Conservation (phyloP, 2,797 vertebrate genomes). For the Macrochelys suwanniensis region DNA sequence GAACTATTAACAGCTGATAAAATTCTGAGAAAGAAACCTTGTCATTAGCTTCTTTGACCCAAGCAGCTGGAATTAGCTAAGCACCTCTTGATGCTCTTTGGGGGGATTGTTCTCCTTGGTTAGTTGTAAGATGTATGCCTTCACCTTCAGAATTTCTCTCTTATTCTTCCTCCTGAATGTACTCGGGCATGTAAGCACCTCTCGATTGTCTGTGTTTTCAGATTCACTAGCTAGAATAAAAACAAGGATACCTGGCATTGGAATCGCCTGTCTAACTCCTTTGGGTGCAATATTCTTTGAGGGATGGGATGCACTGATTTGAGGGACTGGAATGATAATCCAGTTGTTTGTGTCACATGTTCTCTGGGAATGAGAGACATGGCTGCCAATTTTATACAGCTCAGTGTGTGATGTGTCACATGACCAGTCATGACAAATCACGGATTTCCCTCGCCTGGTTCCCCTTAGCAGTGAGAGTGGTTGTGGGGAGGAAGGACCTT, state of each 20-base stretch:
- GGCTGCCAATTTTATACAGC: not conserved
- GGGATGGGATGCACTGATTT: not conserved
- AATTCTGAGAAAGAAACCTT: not conserved
- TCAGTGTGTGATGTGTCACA: not conserved
- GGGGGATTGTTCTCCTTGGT: not conserved
- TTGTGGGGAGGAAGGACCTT: not conserved
- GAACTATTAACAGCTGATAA: not conserved
- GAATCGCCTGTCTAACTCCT: not conserved
- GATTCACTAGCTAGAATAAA: not conserved
- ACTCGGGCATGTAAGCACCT: not conserved
- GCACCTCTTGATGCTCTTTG: not conserved
- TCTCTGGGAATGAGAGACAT: not conserved
- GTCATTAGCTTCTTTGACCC: not conserved
- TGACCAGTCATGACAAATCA: not conserved
- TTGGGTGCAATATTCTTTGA: not conserved
- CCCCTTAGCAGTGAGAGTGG: not conserved
- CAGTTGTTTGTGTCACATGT: not conserved
- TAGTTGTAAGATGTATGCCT: not conserved
- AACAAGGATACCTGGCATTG: not conserved
- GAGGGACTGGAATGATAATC: not conserved
- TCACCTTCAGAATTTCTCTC: not conserved
- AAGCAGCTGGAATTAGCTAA: not conserved
- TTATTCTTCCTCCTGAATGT: not conserved
- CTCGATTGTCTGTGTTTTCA: not conserved
- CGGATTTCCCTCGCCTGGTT: not conserved